Evolutionary conservation across 1,140 invertebrate genomes (phyloP).

Genomic region (Zaprionus gabonicus): DNA sequence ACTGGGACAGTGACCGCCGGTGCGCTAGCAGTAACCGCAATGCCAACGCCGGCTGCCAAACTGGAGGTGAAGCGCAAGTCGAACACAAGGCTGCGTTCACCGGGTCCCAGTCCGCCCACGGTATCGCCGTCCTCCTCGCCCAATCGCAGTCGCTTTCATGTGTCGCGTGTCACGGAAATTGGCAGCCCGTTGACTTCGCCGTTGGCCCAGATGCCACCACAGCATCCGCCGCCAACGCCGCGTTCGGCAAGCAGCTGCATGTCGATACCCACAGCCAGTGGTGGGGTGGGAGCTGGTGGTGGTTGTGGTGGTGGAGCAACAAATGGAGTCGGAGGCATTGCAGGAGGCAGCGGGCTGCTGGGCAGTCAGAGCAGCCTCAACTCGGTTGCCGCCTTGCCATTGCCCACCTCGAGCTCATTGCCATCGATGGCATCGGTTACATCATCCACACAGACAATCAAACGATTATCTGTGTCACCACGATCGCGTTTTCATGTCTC

Average conservation of each 20-base stretch:
- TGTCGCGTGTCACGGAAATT: conserved; percentile 86
- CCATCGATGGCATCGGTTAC: conserved; percentile 79
- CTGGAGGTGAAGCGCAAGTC: conserved; percentile 85
- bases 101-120: conserved; percentile 89
- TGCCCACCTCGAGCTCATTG: conserved; percentile 77
- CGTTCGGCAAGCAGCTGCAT: conserved; percentile 71
- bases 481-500: conserved; percentile 79
- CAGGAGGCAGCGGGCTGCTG: conserved; percentile 8
- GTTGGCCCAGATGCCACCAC: conserved; percentile 63
- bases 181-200: conserved; percentile 74
- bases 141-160: conserved; percentile 87
- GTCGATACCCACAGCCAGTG: conserved; percentile 64
- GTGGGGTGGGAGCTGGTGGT: not conserved
- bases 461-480: conserved; percentile 71
- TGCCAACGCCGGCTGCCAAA: conserved; percentile 64
- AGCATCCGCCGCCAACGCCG: conserved; percentile 46
- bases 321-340: not conserved
- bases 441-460: conserved; percentile 77
- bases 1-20: conserved; percentile 66
- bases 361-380: conserved; percentile 60
- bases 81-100: conserved; percentile 87
- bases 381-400: conserved; percentile 33
- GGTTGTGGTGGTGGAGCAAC: not conserved
- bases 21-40: conserved; percentile 66
- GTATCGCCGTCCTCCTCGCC: conserved; percentile 89